Percentiles rank a stretch among this genome's conserved stretches.
Evolutionary conservation across 2,113 vertebrate species (phyloP).

Genomic region (Neotoma lepida): DNA sequence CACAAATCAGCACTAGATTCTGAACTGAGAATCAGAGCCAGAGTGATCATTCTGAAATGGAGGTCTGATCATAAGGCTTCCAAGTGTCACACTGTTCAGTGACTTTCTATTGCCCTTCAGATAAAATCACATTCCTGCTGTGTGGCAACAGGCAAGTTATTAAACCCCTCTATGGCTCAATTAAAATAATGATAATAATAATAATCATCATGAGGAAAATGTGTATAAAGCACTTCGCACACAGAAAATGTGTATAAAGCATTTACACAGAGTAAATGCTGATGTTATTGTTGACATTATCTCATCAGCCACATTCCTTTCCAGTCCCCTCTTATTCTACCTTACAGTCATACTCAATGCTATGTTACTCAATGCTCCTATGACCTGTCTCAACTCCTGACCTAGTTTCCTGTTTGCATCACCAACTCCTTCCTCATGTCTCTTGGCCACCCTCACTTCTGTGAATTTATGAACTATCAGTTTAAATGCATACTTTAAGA

Average conservation of each 20-base stretch:
- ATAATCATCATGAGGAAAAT: neutral
- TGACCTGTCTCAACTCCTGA: neutral
- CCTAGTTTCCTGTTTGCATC: neutral
- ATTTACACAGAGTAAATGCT: neutral
- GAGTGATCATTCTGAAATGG: neutral
- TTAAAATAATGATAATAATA: constrained; percentile 59
- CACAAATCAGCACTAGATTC: neutral
- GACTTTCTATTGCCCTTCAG: constrained; percentile 48
- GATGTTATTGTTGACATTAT: neutral
- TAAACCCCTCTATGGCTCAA: constrained; percentile 58
- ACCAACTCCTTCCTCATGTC: neutral
- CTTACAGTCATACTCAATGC: neutral
- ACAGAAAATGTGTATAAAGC: constrained; percentile 5
- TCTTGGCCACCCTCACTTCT: neutral
- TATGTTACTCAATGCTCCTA: neutral
- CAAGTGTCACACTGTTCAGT: neutral
- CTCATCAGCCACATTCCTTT: neutral
- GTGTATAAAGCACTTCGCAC: neutral
- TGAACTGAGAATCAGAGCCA: neutral
- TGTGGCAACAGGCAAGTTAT: constrained; percentile 52
- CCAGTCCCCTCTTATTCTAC: neutral
- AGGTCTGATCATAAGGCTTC: neutral
- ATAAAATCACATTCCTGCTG: constrained; percentile 52
- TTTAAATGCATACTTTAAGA: constrained; percentile 9
- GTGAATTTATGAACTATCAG: constrained; percentile 25